Conservation (phyloP, 2,888 invertebrate species). For the Drosophila subquinaria region DNA sequence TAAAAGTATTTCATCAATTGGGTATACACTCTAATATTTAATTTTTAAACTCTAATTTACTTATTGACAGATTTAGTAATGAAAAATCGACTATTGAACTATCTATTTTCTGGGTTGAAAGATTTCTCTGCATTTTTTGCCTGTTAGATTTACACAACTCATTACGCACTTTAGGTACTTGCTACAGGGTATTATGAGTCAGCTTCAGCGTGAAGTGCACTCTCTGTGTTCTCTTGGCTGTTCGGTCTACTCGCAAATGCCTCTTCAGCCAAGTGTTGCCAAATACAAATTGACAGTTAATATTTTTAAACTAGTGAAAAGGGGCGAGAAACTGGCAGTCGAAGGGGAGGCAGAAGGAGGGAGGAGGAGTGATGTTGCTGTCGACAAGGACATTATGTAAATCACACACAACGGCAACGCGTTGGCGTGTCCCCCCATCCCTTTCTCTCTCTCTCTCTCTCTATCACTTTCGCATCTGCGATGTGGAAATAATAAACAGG, state of each 20-base stretch:
- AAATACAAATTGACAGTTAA: slow-evolving; percentile 84
- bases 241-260: slow-evolving; percentile 47
- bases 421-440: slow-evolving; percentile 38
- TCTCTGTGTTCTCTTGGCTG: slow-evolving; percentile 16
- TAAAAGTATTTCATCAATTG: not conserved
- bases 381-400: slow-evolving; percentile 83
- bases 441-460: not conserved
- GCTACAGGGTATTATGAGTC: slow-evolving; percentile 32
- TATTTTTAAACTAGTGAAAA: slow-evolving; percentile 81
- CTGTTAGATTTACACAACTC: slow-evolving; percentile 19
- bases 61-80: too few species aligned
- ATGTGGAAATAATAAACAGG: slow-evolving; percentile 73
- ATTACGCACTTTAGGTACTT: slow-evolving; percentile 12
- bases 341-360: not conserved
- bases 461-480: slow-evolving; percentile 16
- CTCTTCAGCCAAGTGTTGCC: slow-evolving; percentile 78
- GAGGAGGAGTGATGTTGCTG: slow-evolving; percentile 38
- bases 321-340: slow-evolving; percentile 13
- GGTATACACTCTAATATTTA: not conserved
- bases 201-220: slow-evolving; percentile 56
- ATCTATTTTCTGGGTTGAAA: not conserved
- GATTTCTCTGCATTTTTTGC: not conserved
- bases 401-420: slow-evolving; percentile 62
- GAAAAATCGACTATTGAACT: not conserved
- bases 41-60: not conserved